Evolutionary conservation across 2,888 invertebrate species (phyloP).

Genomic region (Drosophila macrothrix): DNA sequence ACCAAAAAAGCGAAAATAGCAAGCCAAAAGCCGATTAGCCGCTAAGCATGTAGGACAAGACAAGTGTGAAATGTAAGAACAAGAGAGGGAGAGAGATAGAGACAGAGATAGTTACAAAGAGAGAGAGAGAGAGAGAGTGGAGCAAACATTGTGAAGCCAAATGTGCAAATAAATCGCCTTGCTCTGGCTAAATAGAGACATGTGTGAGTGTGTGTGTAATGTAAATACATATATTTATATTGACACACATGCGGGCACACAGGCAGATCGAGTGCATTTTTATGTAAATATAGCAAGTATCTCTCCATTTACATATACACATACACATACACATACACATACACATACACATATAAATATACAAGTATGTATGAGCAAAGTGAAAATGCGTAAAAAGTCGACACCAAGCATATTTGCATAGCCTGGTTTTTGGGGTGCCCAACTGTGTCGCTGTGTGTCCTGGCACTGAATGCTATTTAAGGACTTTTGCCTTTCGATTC

Average conservation of each 20-base stretch:
- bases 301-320: conserved; percentile 5
- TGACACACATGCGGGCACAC: conserved; percentile 55
- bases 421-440: conserved; percentile 46
- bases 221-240: conserved; percentile 58
- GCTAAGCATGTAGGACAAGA: conserved; percentile 55
- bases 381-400: conserved; percentile 72
- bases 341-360: background rate
- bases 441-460: conserved; percentile 3
- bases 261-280: conserved; percentile 77
- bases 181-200: conserved; percentile 54
- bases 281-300: conserved; percentile 65
- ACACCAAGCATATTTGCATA: conserved; percentile 70
- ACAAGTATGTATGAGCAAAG: conserved; percentile 46
- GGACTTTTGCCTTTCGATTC: conserved; percentile 51
- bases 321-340: background rate
- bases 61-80: conserved; percentile 1
- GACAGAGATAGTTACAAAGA: background rate
- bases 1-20: conserved; percentile 25
- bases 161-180: conserved; percentile 65
- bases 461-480: conserved; percentile 47
- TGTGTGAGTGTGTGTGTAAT: conserved; percentile 23
- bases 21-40: conserved; percentile 69
- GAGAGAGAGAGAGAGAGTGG: background rate
- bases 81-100: background rate
- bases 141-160: conserved; percentile 38